phyloP scores from a whole-genome alignment of 2,888 invertebrate genomes.

The Drosophila prolongata region DNA sequence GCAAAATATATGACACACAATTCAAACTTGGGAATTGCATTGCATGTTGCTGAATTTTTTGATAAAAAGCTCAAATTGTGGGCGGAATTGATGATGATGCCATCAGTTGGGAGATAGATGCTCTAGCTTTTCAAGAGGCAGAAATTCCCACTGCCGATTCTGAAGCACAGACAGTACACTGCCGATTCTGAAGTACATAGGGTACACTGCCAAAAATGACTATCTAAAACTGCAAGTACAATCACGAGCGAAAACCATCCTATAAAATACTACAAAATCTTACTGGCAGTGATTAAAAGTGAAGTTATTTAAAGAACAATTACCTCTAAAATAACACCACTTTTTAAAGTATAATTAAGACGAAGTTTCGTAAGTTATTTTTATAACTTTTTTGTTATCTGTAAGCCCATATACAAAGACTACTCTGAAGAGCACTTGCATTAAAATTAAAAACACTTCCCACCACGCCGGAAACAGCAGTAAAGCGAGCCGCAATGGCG shows the following conservation, averaged over 20 bases:
- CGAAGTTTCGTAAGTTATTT: no score
- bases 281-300: neutral
- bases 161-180: neutral
- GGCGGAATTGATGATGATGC: constrained; percentile 37
- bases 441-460: constrained; percentile 76
- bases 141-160: neutral
- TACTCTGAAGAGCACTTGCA: constrained; percentile 49
- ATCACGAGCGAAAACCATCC: no score
- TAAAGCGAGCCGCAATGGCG: constrained; percentile 63
- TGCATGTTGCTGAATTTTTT: constrained; percentile 61
- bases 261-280: no score
- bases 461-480: constrained; percentile 63
- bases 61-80: constrained; percentile 46
- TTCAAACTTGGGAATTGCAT: constrained; percentile 71
- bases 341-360: neutral
- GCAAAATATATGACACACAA: constrained; percentile 63
- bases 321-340: neutral
- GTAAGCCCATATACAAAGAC: constrained; percentile 9
- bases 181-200: neutral
- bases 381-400: neutral
- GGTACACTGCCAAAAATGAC: no score
- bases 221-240: no score
- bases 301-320: neutral
- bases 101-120: constrained; percentile 14
- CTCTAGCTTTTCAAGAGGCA: constrained; percentile 4